Evolutionary conservation across 2,888 invertebrate genomes (phyloP), one percentile per base, ranked within the genome.

Genomic region (Leptinotarsa haldemani): DNA sequence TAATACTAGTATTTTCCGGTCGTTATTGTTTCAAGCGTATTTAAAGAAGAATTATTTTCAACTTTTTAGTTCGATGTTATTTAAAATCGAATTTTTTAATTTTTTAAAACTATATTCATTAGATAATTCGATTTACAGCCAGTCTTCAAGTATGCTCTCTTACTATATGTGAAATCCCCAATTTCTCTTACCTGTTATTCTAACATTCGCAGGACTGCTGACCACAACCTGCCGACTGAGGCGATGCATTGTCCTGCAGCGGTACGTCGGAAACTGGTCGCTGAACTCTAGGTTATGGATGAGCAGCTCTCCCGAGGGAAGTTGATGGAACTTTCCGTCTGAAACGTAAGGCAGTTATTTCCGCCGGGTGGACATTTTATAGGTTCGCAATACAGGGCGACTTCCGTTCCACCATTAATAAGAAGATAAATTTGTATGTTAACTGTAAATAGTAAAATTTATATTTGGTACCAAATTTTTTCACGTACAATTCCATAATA

Each of bases 251-350:
- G 93, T 93, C 80, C 92, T 90, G 85, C 93, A 93, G 82, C 93
- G 90, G 87, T 93, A 94, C 74, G 91, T 90, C 75, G 91, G 91
- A 86, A 92, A 92, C 86, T 93, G 93, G 86, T 94, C 94, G 86
- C 90, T 92, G 86, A 92, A 92, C 85, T 93, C 93, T 82, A 94
- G 88, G 86, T 93, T 92, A 88, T 93, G 93, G 79, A 94, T 92
- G 81, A 94, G 89, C 80, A 94, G 90, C 86, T 93, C 93, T 74
- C 93, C 94, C 73, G 92, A 92, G 79, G 93, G 93, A 83, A 94
- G 88, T 82, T 93, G 90, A 87, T 93, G 93, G 87, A 92, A 93
- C 86, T 94, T 94, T 78, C 93, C 93, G 88, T 93, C 93, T 93
- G 89, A 89, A 89, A 73, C 74, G 74, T 73, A 47, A 78, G 58